phyloP scores from a whole-genome alignment of 30 jellyfish, hydroid and myxozoan species.

The Turritopsis dohrnii region DNA sequence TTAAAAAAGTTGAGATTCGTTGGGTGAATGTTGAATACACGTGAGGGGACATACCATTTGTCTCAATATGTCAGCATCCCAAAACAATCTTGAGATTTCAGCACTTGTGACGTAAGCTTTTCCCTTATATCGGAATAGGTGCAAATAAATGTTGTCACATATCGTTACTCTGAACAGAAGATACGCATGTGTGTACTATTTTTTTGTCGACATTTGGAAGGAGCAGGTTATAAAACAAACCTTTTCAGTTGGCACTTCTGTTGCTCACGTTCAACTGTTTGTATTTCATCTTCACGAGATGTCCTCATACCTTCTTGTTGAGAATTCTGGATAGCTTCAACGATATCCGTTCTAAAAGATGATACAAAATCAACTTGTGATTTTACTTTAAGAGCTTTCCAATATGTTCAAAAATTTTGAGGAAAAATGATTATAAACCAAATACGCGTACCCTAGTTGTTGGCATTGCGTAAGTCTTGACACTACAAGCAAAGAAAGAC shows the following conservation, averaged over 20 bases:
- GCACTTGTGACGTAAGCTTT: conserved; percentile 56
- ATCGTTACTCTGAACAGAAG: conserved; percentile 5
- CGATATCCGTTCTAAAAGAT: neutral
- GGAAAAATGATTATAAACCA: too few species aligned
- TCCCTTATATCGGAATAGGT: conserved; percentile 38
- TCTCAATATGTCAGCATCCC: conserved; percentile 76
- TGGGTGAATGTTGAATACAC: neutral
- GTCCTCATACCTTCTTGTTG: neutral
- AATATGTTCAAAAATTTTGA: too few species aligned
- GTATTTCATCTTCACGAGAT: neutral
- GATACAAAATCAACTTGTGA: too few species aligned
- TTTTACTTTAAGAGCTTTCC: too few species aligned
- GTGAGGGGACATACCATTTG: conserved; percentile 48
- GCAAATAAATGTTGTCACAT: conserved; percentile 7
- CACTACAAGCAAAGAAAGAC: neutral
- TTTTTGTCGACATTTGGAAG: too few species aligned
- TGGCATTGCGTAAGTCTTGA: neutral
- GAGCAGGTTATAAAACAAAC: neutral
- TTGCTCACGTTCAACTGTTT: neutral
- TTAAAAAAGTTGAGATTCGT: too few species aligned
- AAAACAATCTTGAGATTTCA: conserved; percentile 58
- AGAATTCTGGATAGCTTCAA: neutral
- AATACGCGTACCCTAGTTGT: neutral
- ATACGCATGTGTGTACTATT: too few species aligned
- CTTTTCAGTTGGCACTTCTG: neutral